phyloP scores from a whole-genome alignment of 2,797 vertebrate species.

The Simalia tracyae region DNA sequence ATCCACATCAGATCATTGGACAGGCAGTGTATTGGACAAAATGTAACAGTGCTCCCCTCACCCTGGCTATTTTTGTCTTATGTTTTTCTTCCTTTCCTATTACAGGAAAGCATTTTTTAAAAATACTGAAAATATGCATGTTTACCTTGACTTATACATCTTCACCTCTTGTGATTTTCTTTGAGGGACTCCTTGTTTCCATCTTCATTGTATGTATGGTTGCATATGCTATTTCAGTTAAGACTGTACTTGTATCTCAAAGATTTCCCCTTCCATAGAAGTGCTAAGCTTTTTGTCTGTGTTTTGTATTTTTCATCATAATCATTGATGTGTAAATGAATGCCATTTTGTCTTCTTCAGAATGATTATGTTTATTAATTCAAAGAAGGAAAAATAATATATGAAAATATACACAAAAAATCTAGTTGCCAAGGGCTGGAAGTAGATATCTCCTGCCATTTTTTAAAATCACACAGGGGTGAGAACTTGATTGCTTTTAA shows the following conservation, averaged over 20 bases:
- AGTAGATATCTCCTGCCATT: background rate
- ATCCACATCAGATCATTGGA: background rate
- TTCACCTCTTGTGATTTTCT: background rate
- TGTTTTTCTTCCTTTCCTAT: background rate
- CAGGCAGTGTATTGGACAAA: background rate
- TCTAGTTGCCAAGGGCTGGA: background rate
- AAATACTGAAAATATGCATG: background rate
- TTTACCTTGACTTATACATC: background rate
- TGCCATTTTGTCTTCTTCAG: background rate
- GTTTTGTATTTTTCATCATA: background rate
- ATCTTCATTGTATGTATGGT: background rate
- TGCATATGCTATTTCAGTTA: background rate
- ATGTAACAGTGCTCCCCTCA: background rate
- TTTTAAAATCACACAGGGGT: background rate
- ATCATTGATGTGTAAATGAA: background rate
- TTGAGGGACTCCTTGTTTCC: background rate
- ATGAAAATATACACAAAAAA: background rate
- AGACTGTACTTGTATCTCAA: no score
- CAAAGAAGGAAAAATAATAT: background rate
- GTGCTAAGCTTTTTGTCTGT: background rate
- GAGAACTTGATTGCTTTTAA: background rate
- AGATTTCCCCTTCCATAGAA: background rate
- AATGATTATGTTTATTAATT: background rate
- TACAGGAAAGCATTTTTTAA: background rate
- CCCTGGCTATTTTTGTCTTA: background rate